Conservation (phyloP, 2,888 invertebrate species). For the Spicauda simplicius region DNA sequence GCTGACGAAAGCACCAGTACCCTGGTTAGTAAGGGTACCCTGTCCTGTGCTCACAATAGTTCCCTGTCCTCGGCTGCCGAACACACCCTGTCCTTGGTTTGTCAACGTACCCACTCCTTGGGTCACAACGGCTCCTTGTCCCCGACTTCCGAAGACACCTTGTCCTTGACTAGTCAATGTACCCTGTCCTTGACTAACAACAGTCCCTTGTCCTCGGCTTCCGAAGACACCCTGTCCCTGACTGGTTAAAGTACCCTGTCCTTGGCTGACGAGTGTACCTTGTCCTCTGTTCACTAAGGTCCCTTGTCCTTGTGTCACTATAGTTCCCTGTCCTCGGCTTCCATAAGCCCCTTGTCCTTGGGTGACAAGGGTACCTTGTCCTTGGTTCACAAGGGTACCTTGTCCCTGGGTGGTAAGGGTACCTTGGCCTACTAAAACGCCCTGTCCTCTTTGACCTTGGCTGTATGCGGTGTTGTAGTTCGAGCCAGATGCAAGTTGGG, state of each 20-base stretch:
- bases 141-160: neutral
- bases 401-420: neutral
- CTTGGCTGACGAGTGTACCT: neutral
- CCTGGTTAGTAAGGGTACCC: no score
- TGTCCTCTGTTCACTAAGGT: conserved; percentile 32
- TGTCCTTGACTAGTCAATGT: conserved; percentile 1
- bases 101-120: no score
- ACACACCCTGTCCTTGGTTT: no score
- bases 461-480: neutral
- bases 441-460: conserved; percentile 22
- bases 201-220: neutral
- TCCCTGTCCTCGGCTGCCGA: no score
- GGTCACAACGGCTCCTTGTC: no score
- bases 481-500: conserved; percentile 8
- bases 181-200: no score
- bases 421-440: conserved; percentile 19
- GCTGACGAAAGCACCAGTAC: no score
- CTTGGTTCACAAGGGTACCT: no score
- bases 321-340: neutral
- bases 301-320: conserved; percentile 14
- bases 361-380: conserved; percentile 5
- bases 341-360: conserved; percentile 15
- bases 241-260: conserved; percentile 15
- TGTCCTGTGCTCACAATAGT: no score
- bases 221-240: neutral